A percentile compares a stretch with the other conserved stretches of the same genome.
Conservation (phyloP, 2,888 invertebrate species). For the Plagodis dolabraria region DNA sequence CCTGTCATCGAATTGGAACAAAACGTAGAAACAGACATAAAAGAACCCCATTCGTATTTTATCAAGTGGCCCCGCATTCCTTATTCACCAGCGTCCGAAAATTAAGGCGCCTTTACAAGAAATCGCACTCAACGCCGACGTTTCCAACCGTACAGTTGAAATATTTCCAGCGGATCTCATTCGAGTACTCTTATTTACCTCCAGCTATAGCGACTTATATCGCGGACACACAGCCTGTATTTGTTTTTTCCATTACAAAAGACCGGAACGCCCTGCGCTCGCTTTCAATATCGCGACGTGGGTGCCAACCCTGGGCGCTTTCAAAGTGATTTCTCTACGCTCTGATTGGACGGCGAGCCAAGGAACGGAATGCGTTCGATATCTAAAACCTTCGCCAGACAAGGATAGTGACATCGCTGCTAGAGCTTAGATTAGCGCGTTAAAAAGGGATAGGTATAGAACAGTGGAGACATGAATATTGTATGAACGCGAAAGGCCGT, state of each 20-base stretch:
- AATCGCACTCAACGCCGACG: slow-evolving; percentile 75
- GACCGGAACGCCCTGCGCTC: slow-evolving; percentile 70
- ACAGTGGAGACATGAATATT: slow-evolving; percentile 70
- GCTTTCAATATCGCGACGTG: slow-evolving; percentile 73
- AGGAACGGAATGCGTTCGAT: slow-evolving; percentile 57
- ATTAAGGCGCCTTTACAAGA: slow-evolving; percentile 76
- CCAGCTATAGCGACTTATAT: slow-evolving; percentile 42
- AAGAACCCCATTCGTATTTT: slow-evolving; percentile 43
- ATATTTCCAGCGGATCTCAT: slow-evolving; percentile 66
- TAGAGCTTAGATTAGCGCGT: slow-evolving; percentile 7
- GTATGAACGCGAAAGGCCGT: slow-evolving; percentile 75
- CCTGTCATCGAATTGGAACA: slow-evolving; percentile 12
- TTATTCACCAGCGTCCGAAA: slow-evolving; percentile 79
- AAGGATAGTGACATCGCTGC: slow-evolving; percentile 44
- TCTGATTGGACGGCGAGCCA: slow-evolving; percentile 62
- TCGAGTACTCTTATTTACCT: slow-evolving; percentile 76
- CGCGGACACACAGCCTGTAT: slow-evolving; percentile 54
- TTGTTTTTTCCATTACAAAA: slow-evolving; percentile 83
- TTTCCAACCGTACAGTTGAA: slow-evolving; percentile 56
- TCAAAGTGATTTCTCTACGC: slow-evolving; percentile 71
- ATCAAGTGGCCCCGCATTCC: slow-evolving; percentile 68
- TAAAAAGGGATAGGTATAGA: slow-evolving; percentile 55
- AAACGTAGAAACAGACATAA: slow-evolving; percentile 35
- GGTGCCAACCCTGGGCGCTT: slow-evolving; percentile 64
- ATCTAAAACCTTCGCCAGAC: slow-evolving; percentile 52